Evolutionary conservation across 92 coral and sea anemone species (phyloP).

Genomic region (Palythoa grandiflora): DNA sequence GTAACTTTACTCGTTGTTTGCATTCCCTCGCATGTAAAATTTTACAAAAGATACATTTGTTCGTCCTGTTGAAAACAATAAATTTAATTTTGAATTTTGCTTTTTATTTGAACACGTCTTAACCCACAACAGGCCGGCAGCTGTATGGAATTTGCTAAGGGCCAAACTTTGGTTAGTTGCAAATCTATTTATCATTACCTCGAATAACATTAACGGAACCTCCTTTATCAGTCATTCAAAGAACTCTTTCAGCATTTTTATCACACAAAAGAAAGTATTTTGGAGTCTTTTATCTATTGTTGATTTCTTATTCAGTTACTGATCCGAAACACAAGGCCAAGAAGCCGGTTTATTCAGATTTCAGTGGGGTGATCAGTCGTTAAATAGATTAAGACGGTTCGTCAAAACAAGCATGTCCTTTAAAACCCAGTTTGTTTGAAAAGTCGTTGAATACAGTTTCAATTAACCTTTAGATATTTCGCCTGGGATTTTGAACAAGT

Average conservation of each 20-base stretch:
- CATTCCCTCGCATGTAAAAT: not conserved
- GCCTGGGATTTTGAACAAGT: slow-evolving; percentile 3
- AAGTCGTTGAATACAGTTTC: not conserved
- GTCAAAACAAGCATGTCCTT: not conserved
- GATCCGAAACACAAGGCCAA: not conserved
- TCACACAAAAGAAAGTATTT: slow-evolving; percentile 39
- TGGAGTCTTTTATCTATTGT: slow-evolving; percentile 1
- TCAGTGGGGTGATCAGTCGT: not conserved
- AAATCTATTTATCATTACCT: not conserved
- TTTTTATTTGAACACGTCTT: not conserved
- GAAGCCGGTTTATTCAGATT: not conserved
- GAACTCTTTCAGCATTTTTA: slow-evolving; percentile 9
- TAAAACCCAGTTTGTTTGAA: not conserved
- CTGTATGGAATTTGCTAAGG: slow-evolving; percentile 24
- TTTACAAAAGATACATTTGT: not conserved
- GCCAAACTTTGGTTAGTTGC: not conserved
- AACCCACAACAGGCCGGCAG: slow-evolving; percentile 2
- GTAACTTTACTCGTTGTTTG: not conserved
- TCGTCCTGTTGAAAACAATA: not conserved
- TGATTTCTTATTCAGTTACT: not conserved
- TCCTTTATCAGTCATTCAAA: slow-evolving; percentile 34
- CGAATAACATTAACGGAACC: slow-evolving; percentile 10
- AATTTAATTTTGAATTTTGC: not conserved
- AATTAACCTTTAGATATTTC: not conserved
- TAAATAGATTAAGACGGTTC: not conserved